phyloP scores from a whole-genome alignment of 2,797 vertebrate genomes.

The Philypnodon macrostomus region DNA sequence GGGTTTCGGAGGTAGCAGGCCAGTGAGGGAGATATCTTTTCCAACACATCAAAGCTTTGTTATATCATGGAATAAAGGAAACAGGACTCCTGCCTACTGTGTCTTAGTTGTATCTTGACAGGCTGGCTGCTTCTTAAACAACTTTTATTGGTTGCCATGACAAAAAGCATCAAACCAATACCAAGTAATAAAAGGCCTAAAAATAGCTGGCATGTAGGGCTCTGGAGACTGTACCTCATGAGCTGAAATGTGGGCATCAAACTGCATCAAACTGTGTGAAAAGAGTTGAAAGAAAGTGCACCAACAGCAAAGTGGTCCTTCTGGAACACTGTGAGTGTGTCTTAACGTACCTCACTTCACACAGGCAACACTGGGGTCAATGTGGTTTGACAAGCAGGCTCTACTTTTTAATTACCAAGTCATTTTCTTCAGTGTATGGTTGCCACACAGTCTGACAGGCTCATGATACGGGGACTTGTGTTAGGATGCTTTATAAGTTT shows the following conservation, averaged over 20 bases:
- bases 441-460: background rate
- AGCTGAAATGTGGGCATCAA: conserved; percentile 16
- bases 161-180: conserved; percentile 31
- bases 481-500: too few species aligned
- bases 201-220: conserved; percentile 25
- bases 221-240: conserved; percentile 17
- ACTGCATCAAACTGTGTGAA: conserved; percentile 23
- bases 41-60: conserved; percentile 28
- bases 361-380: background rate
- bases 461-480: too few species aligned
- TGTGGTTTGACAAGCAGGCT: background rate
- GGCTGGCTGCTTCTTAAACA: conserved; percentile 16
- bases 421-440: background rate
- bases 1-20: conserved; percentile 28
- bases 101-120: conserved; percentile 5
- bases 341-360: conserved; percentile 4
- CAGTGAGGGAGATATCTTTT: conserved; percentile 21
- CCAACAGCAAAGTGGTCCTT: conserved; percentile 13
- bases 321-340: conserved; percentile 5
- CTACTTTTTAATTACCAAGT: conserved; percentile 5
- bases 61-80: conserved; percentile 17
- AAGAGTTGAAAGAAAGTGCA: conserved; percentile 23
- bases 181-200: conserved; percentile 25
- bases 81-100: background rate
- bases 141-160: conserved; percentile 37